A percentile compares a stretch with the other conserved stretches of the same genome.
phyloP scores from a whole-genome alignment of 2,888 invertebrate genomes.

The Aelia acuminata region DNA sequence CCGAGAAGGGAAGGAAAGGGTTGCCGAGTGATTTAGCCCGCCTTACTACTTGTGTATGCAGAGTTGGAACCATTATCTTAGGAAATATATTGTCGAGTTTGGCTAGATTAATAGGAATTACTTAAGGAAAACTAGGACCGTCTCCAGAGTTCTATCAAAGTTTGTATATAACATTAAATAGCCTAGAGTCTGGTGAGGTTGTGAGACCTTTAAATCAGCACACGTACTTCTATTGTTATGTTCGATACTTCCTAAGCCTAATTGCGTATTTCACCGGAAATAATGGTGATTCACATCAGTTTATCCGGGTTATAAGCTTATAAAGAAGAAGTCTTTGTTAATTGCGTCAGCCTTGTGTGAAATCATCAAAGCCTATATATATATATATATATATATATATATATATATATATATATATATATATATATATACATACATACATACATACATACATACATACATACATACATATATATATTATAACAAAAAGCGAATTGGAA shows the following conservation, averaged over 20 bases:
- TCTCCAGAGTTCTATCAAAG: slow-evolving; percentile 10
- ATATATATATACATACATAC: too few species aligned
- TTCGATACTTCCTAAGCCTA: neutral
- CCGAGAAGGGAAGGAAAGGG: neutral
- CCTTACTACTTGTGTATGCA: slow-evolving; percentile 18
- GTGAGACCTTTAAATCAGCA: neutral
- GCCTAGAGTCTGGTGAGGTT: neutral
- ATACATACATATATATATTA: too few species aligned
- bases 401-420: too few species aligned
- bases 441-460: too few species aligned
- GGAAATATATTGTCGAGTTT: slow-evolving; percentile 20
- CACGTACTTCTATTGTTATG: neutral
- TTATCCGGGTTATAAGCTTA: too few species aligned
- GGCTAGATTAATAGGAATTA: slow-evolving; percentile 10
- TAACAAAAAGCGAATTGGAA: too few species aligned
- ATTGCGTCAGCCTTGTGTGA: too few species aligned
- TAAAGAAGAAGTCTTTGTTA: too few species aligned
- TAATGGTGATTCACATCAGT: too few species aligned
- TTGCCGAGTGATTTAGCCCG: neutral
- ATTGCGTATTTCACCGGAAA: too few species aligned
- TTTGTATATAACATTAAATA: neutral
- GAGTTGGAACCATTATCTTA: slow-evolving; percentile 18
- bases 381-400: too few species aligned
- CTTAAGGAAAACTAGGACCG: slow-evolving; percentile 18
- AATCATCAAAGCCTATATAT: too few species aligned